A percentile compares a stretch with the other conserved stretches of the same genome.
Evolutionary conservation across 2,113 vertebrate species (phyloP).

Genomic region (Synchiropus splendidus): DNA sequence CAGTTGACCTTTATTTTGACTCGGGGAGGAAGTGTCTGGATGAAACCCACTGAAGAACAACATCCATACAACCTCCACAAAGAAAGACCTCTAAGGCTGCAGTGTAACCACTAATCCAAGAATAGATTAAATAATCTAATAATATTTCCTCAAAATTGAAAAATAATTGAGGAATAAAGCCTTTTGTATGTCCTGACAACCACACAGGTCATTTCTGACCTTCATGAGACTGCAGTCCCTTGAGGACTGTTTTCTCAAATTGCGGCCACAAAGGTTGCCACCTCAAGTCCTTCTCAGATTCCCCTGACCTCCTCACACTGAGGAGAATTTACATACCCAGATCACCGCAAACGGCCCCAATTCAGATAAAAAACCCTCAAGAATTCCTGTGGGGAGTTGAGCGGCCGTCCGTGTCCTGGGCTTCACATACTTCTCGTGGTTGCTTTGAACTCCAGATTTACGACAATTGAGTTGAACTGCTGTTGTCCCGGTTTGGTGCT

Average conservation of each 20-base stretch:
- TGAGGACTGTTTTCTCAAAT: conserved; percentile 15
- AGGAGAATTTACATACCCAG: conserved; percentile 61
- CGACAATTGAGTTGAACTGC: conserved; percentile 10
- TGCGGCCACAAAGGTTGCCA: conserved; percentile 18
- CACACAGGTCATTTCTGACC: conserved; percentile 6
- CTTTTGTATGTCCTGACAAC: no score
- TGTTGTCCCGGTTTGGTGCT: conserved; percentile 7
- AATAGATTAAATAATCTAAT: no score
- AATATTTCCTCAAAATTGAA: no score
- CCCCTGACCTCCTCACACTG: conserved; percentile 72
- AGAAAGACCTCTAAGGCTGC: no score
- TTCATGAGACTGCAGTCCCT: conserved; percentile 16
- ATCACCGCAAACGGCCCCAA: conserved; percentile 19
- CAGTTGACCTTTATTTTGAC: no score
- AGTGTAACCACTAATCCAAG: no score
- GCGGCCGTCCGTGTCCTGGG: conserved; percentile 3
- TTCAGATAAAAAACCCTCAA: conserved; percentile 11
- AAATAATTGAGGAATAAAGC: no score
- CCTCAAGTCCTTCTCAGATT: conserved; percentile 61
- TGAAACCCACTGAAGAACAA: no score
- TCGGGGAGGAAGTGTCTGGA: no score
- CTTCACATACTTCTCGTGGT: conserved; percentile 17
- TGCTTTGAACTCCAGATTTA: conserved; percentile 34
- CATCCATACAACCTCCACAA: no score
- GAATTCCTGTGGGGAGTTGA: conserved; percentile 12